Evolutionary conservation across 2,797 vertebrate species (phyloP), one percentile per base, ranked within the genome.

Genomic region (Botia kubotai): DNA sequence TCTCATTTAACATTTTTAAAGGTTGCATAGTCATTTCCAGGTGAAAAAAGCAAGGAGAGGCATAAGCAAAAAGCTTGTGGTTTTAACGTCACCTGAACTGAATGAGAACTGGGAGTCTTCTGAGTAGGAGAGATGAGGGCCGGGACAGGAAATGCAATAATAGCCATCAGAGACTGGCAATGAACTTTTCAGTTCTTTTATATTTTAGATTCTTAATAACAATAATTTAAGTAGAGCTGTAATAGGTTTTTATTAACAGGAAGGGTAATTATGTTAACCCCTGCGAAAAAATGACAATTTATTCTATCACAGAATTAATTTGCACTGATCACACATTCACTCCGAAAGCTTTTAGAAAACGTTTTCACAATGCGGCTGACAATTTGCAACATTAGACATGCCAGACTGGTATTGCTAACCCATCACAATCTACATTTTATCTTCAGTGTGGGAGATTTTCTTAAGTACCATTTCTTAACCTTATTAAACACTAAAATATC

Each of bases 1-100:
- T 89, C 89, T 88, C 88, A 88, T 90, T 89, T 90, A 85, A 88
- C 86, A 88, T 84, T 87, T 89, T 92, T 89, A 92, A 93, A 93
- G 91, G 92, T 90, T 83, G 72, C 80, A 84, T 83, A 87, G 87
- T 89, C 58, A 86, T 90, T 90, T 88, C 73, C 63, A 77, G 23
- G 76, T 8, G 13, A 67, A 19, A 67, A 67, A 80, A 57, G 33
- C 58, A 73, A 73, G 50, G 65, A 50, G 33, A 58, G 62, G 57
- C 8, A 39, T 58, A 80, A 80, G 78, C 71, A 68, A 58, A 80
- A 80, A 48, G 52, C 17, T 73, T 80, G 78, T 2, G 8, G 36
- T 67, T 80, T 68, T 74, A 17, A 57, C 66, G 13, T 52, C 17
- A 0, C 17, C 50, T 80, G 78, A 73, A 62, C 71, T 80, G 71